Percentiles rank a stretch among this genome's conserved stretches.
Evolutionary conservation across 2,888 invertebrate species (phyloP).

Genomic region (Plusia festucae): DNA sequence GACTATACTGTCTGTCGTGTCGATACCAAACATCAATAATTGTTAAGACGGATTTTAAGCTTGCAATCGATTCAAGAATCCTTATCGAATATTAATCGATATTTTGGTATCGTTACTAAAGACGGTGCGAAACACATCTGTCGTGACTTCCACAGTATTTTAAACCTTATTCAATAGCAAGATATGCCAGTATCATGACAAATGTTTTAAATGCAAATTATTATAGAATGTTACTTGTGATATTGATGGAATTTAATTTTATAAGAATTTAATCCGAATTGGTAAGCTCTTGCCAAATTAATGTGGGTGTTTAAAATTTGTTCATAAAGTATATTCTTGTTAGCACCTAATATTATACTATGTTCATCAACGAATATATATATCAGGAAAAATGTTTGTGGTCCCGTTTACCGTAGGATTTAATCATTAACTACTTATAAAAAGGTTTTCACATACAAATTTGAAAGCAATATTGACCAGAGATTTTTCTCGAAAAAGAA

Average conservation of each 20-base stretch:
- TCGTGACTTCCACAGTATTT: constrained; percentile 26
- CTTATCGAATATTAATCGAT: neutral
- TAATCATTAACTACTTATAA: neutral
- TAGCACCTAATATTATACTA: constrained; percentile 16
- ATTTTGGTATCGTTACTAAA: neutral
- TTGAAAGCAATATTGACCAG: neutral
- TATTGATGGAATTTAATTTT: constrained; percentile 26
- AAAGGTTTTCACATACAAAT: neutral
- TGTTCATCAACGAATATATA: constrained; percentile 12
- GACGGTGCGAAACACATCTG: constrained; percentile 9
- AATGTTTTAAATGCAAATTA: constrained; percentile 29
- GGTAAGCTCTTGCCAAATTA: constrained; percentile 42
- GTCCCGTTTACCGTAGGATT: constrained; percentile 35
- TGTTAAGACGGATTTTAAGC: neutral
- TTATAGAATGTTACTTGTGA: constrained; percentile 29
- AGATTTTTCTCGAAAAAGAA: neutral
- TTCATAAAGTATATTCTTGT: constrained; percentile 8
- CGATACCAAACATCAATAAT: neutral
- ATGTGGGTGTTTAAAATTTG: constrained; percentile 17
- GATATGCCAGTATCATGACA: constrained; percentile 30
- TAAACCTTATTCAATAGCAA: constrained; percentile 13
- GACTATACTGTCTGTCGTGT: neutral
- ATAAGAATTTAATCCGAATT: constrained; percentile 14
- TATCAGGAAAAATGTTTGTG: constrained; percentile 31
- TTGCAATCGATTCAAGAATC: neutral